Evolutionary conservation across 1,140 invertebrate genomes (phyloP).

Genomic region (Drosophila kanapiae): DNA sequence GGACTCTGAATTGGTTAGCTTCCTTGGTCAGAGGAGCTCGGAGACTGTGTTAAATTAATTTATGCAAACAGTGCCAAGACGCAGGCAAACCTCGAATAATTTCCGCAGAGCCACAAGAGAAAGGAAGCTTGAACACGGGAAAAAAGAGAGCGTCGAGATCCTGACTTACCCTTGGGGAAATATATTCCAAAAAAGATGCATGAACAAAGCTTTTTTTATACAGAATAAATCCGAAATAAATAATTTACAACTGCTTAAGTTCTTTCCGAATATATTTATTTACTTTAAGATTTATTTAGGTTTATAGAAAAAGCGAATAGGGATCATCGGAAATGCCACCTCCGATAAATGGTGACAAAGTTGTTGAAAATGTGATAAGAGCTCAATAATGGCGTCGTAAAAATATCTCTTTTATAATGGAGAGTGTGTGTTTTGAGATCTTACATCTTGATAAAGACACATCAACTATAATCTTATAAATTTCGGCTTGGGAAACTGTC

Average conservation of each 20-base stretch:
- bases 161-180: neutral
- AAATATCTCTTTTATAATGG: conserved; percentile 5
- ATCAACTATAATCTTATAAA: neutral
- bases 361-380: conserved; percentile 7
- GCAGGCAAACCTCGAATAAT: conserved; percentile 36
- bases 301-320: neutral
- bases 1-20: conserved; percentile 36
- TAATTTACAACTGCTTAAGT: neutral
- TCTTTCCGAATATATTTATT: neutral
- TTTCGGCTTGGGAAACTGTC: neutral
- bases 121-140: conserved; percentile 15
- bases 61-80: conserved; percentile 51
- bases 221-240: neutral
- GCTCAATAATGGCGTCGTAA: neutral
- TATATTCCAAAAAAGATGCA: neutral
- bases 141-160: conserved; percentile 5
- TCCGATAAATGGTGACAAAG: neutral
- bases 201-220: too few species aligned
- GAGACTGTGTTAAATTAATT: conserved; percentile 61
- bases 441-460: conserved; percentile 2
- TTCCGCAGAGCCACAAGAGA: conserved; percentile 27
- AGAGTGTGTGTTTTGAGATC: conserved; percentile 8
- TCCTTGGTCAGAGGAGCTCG: conserved; percentile 2
- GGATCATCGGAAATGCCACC: too few species aligned
- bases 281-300: neutral